phyloP scores from a whole-genome alignment of 2,113 vertebrate species.

The Sorex araneus region DNA sequence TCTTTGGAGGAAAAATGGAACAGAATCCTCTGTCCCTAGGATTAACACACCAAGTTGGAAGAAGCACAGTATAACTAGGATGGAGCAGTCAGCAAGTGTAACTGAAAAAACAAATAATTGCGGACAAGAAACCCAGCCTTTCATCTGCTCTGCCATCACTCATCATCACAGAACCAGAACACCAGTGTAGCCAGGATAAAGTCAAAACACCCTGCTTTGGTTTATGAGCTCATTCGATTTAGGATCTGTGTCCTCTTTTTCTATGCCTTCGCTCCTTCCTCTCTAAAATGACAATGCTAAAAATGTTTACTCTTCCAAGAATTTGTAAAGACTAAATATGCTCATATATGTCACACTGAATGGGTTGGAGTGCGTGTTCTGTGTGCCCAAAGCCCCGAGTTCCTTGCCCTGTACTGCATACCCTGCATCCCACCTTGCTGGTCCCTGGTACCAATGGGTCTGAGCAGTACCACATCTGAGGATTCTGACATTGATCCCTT shows the following conservation, averaged over 20 bases:
- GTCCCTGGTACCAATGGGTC: no score
- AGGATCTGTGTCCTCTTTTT: neutral
- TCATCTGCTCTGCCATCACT: rapidly evolving
- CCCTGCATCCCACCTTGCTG: no score
- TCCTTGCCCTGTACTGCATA: no score
- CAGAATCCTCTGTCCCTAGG: neutral
- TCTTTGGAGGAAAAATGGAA: neutral
- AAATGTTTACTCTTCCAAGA: rapidly evolving
- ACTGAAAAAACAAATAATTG: no score
- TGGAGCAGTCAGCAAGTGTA: neutral
- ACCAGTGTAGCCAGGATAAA: rapidly evolving
- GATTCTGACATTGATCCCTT: no score
- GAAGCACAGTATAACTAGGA: rapidly evolving
- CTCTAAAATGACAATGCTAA: neutral
- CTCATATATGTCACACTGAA: neutral
- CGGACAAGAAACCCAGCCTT: neutral
- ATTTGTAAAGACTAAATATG: neutral
- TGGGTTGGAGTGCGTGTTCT: no score
- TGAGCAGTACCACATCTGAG: no score
- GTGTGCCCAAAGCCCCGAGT: no score
- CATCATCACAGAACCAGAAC: neutral
- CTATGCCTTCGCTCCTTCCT: neutral
- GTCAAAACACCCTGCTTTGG: neutral
- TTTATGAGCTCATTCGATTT: neutral
- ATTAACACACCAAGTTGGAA: neutral